Evolutionary conservation across 64 coral and sea anemone species (phyloP).

Genomic region (Pachyseris speciosa): DNA sequence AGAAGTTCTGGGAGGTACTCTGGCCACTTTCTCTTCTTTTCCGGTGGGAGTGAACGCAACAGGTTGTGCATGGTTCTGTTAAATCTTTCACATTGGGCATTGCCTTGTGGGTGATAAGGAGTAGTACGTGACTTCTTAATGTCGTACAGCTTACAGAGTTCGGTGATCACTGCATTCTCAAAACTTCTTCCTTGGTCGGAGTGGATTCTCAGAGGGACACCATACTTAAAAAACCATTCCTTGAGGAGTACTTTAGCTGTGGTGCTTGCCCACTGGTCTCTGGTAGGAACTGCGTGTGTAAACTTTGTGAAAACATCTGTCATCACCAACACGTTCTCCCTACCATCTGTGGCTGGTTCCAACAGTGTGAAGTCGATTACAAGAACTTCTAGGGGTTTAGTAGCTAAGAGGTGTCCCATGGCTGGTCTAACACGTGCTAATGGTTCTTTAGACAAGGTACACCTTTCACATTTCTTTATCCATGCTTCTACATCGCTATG

Average conservation of each 20-base stretch:
- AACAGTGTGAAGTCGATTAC: background rate
- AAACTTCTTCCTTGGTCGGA: too few relatives aligned
- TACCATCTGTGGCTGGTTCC: background rate
- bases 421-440: background rate
- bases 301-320: conserved; percentile 48
- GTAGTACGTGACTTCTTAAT: too few relatives aligned
- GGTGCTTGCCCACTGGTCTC: background rate
- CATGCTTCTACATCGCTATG: background rate
- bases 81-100: too few relatives aligned
- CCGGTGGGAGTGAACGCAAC: too few relatives aligned
- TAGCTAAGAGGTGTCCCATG: background rate
- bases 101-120: too few relatives aligned
- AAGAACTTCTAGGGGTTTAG: background rate
- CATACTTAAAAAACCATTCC: too few relatives aligned
- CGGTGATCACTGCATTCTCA: too few relatives aligned
- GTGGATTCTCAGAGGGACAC: too few relatives aligned
- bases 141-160: too few relatives aligned
- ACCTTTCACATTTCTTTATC: background rate
- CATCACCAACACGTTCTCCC: conserved; percentile 38
- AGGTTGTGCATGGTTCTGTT: too few relatives aligned
- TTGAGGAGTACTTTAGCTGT: background rate
- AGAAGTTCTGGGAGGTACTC: background rate
- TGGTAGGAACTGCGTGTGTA: conserved; percentile 27
- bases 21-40: background rate
- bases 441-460: background rate